These are phyloP conservation scores for human DNA, from an alignment of 2,113 vertebrate species.

Conservation along the genomic window GRCh38 chr16:22654501-22655000, in stretches of 20 bases:
- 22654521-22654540: neutral
- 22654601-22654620: conserved; percentile 30
- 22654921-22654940: too few relatives aligned
- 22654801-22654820: neutral
- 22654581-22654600: neutral
- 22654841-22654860: neutral
- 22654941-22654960: too few relatives aligned
- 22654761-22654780: neutral
- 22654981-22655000: too few relatives aligned
- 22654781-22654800: neutral
- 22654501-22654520: neutral
- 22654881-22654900: neutral
- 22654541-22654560: conserved; percentile 17
- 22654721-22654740: neutral
- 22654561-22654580: neutral
- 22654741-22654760: neutral
- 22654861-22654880: neutral
- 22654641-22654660: conserved; percentile 23
- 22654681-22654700: neutral
- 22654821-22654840: neutral
- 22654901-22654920: too few relatives aligned
- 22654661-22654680: neutral
- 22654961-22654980: too few relatives aligned
- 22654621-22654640: neutral
- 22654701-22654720: neutral